Percentiles rank a stretch among this genome's conserved stretches.
Conservation (phyloP, 2,113 vertebrate genomes). For the Centropus unirufus region DNA sequence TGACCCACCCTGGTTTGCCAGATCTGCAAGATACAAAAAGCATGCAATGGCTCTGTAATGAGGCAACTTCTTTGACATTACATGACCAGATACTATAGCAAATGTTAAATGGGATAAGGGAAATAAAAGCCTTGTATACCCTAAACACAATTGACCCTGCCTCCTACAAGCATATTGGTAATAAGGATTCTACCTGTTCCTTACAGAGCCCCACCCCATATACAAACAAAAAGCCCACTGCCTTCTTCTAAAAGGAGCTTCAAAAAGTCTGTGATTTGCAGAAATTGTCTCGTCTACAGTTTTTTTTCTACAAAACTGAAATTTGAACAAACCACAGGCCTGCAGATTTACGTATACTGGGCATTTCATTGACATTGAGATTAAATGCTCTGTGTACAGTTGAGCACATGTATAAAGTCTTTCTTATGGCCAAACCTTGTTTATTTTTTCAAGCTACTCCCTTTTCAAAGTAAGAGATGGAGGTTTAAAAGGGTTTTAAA, state of each 20-base stretch:
- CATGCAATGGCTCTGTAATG: accelerated
- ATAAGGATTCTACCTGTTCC: not conserved
- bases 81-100: not conserved
- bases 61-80: not conserved
- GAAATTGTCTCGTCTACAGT: not conserved
- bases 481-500: not conserved
- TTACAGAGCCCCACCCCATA: not conserved
- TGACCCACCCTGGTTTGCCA: not conserved
- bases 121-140: not conserved
- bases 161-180: not conserved
- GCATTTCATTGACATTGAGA: not conserved
- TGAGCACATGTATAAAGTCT: not conserved
- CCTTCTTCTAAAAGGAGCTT: not conserved
- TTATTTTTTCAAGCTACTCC: not conserved
- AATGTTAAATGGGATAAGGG: not conserved
- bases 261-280: not conserved
- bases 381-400: not conserved
- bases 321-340: not conserved
- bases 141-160: not conserved
- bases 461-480: not conserved
- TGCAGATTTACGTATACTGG: not conserved
- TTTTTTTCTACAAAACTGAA: not conserved
- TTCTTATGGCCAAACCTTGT: not conserved
- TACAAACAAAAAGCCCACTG: not conserved
- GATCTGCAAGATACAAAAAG: not conserved